Base-by-base conservation (phyloP, 2,113 vertebrate genomes). In the Pteronura brasiliensis region DNA sequence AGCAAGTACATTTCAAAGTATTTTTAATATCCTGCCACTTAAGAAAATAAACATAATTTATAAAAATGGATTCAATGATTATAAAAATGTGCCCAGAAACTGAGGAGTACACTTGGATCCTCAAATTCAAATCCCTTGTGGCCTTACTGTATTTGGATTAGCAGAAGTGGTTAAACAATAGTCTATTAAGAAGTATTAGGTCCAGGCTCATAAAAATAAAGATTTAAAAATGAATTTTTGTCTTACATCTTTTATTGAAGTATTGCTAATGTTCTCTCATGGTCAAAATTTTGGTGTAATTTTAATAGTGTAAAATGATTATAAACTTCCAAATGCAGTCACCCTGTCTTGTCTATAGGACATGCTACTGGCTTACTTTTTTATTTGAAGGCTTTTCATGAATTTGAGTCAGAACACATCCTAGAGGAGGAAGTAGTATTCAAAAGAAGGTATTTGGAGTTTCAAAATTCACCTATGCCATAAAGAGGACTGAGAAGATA, bases 401-500 rank as follows among this genome's bases (percentile, higher is more conserved):
- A 74, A 81, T 89, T 95, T 87, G 49, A 93, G 39, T 13, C 34
- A 86, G 87, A 92, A 65, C 13, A 71, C 42, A 95, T 90, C 17
- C 55, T 72, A 77, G 15, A 72, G 47, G 79, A 77, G n/a, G 25
- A 94, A 47, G 23, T 90, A 84, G 95, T 76, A 97, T 96, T 97
- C 80, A 85, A 77, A 95, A 69, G 36, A 71, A 84, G 21, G 92
- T 96, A 94, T 72, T 81, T 84, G 31, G 39, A 10, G 89, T 77
- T 97, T 96, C 34, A 92, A 93, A 89, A 95, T 90, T 80, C 57
- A 95, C 95, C 84, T 74, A 31, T 44, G 49, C 14, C 49, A 71
- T 67, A 90, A 95, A 97, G 57, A 96, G 1, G 9, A 96, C 6
- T 14, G n/a, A 52, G 39, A 36, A 93, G 13, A 80, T 80, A 29